phyloP scores from a whole-genome alignment of 2,888 invertebrate species.

The Ectropis crepuscularia region DNA sequence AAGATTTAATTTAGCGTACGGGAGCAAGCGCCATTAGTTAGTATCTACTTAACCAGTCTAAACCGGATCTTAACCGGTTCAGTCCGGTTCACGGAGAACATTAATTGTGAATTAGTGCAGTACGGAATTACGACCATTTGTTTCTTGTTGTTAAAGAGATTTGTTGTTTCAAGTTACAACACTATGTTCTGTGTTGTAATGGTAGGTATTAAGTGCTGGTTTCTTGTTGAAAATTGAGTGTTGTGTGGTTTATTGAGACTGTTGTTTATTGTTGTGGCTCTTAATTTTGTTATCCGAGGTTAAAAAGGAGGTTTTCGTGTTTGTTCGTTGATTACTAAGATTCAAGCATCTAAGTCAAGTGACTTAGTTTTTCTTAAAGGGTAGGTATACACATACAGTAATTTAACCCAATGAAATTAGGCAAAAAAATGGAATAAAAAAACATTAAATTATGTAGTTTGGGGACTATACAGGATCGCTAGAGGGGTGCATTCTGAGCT shows the following conservation, averaged over 20 bases:
- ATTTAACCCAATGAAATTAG: too few relatives aligned
- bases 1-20: slow-evolving; percentile 47
- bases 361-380: too few relatives aligned
- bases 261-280: slow-evolving; percentile 6
- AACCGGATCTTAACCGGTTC: slow-evolving; percentile 55
- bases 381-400: too few relatives aligned
- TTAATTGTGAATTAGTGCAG: slow-evolving; percentile 70
- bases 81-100: slow-evolving; percentile 51
- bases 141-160: slow-evolving; percentile 58
- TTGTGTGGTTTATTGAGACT: slow-evolving; percentile 14
- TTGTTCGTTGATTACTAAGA: too few relatives aligned
- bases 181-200: slow-evolving; percentile 26
- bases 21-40: slow-evolving; percentile 54
- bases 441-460: too few relatives aligned
- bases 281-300: slow-evolving; percentile 1
- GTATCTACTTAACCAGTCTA: slow-evolving; percentile 59
- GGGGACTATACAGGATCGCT: too few relatives aligned
- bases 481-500: too few relatives aligned
- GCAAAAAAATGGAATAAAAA: too few relatives aligned
- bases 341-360: too few relatives aligned
- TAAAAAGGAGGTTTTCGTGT: too few relatives aligned
- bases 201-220: slow-evolving; percentile 28
- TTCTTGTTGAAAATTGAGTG: slow-evolving; percentile 25
- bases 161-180: slow-evolving; percentile 39
- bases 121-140: slow-evolving; percentile 61